A percentile compares a stretch with the other conserved stretches of the same genome.
Conservation (phyloP, 2,888 invertebrate species). For the Leptopilina drosophilae region DNA sequence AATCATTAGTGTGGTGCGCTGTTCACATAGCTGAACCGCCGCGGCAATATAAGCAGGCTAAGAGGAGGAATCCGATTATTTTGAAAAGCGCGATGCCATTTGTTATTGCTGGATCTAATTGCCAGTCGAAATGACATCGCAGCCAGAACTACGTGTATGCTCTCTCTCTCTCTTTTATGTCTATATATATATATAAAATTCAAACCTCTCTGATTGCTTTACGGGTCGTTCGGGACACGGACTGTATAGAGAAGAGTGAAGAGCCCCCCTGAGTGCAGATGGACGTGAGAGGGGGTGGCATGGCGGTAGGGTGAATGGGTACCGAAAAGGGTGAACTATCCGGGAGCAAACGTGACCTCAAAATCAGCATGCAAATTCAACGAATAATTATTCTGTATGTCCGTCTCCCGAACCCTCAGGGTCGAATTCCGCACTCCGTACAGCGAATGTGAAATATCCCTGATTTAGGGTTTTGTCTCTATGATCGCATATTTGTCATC, state of each 20-base stretch:
- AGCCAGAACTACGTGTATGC: conserved; percentile 61
- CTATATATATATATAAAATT: conserved; percentile 20
- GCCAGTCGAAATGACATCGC: conserved; percentile 68
- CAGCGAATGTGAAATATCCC: conserved; percentile 25
- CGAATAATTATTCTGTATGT: conserved; percentile 74
- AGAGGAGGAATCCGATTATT: conserved; percentile 52
- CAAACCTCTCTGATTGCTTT: conserved; percentile 59
- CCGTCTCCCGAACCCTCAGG: conserved; percentile 57
- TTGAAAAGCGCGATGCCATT: conserved; percentile 55
- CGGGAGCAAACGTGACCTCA: conserved; percentile 70
- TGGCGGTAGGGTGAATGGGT: neutral
- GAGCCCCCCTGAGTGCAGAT: conserved; percentile 28
- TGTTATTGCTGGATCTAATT: conserved; percentile 70
- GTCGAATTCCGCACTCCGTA: conserved; percentile 42
- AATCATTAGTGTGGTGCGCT: conserved; percentile 14
- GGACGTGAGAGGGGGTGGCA: neutral
- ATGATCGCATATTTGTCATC: conserved; percentile 16
- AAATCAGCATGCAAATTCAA: conserved; percentile 74
- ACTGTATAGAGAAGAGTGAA: conserved; percentile 36
- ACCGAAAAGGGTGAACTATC: conserved; percentile 51
- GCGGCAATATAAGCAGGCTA: conserved; percentile 21
- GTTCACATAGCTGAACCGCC: neutral
- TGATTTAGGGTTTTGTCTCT: conserved; percentile 48
- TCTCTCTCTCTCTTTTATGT: neutral
- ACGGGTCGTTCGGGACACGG: conserved; percentile 46